These are phyloP conservation scores for Eristalis tenax DNA, from an alignment of 2,888 invertebrate species.

Conservation along the genomic window DNA sequence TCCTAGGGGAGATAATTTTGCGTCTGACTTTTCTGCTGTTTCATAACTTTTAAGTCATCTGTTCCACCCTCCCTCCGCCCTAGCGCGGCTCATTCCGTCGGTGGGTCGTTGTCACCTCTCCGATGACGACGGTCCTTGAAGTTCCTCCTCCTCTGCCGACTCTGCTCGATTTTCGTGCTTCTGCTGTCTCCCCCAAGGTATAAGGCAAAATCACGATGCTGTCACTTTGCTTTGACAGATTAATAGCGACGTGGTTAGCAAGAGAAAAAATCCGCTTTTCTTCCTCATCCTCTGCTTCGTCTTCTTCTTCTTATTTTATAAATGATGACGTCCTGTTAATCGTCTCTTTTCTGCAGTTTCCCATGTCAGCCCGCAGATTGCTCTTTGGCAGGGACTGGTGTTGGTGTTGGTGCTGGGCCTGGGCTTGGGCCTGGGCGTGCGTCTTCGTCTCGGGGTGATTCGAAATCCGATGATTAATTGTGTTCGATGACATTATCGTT, in stretches of 20 bases:
- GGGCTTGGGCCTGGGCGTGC: neutral
- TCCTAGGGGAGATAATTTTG: conserved; percentile 30
- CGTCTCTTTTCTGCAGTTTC: conserved; percentile 27
- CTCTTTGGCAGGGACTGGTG: neutral
- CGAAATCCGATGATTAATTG: conserved; percentile 58
- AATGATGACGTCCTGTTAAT: conserved; percentile 62
- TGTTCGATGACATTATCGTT: conserved; percentile 63
- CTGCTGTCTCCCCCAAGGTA: neutral
- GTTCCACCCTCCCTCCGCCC: neutral
- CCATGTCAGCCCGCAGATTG: neutral
- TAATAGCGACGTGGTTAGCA: conserved; percentile 67
- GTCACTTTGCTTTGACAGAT: conserved; percentile 70
- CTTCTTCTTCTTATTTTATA: conserved; percentile 3
- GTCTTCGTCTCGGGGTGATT: neutral
- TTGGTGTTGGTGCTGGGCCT: neutral
- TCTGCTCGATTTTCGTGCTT: neutral
- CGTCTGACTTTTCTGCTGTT: conserved; percentile 64
- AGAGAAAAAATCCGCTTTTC: conserved; percentile 17
- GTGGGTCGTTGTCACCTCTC: neutral
- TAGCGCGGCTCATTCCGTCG: neutral
- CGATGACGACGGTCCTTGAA: neutral
- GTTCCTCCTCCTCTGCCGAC: neutral
- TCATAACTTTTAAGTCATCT: conserved; percentile 64
- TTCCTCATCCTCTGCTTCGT: neutral
- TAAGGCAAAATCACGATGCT: conserved; percentile 64